Conservation (phyloP, 1,140 invertebrate species). For the Drosophila nikananu region DNA sequence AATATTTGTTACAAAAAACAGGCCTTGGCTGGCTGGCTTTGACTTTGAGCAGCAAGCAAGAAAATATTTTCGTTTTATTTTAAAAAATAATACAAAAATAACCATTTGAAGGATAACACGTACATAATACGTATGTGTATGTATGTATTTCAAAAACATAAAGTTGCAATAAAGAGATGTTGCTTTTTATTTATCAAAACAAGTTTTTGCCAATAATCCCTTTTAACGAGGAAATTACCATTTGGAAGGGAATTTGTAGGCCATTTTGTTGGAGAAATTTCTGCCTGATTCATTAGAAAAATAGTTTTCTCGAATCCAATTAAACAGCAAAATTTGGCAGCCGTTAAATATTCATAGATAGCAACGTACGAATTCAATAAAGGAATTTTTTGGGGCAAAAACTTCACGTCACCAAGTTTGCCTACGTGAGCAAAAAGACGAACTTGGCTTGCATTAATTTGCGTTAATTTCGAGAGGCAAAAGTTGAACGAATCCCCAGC, state of each 20-base stretch:
- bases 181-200: neutral
- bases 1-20: slow-evolving; percentile 16
- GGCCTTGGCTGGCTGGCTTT: neutral
- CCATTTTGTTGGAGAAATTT: neutral
- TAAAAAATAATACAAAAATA: neutral
- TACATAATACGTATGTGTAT: no score
- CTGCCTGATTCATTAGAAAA: slow-evolving; percentile 23
- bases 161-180: neutral
- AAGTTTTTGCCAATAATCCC: neutral
- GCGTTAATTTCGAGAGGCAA: slow-evolving; percentile 53
- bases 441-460: slow-evolving; percentile 62
- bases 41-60: neutral
- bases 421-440: slow-evolving; percentile 55
- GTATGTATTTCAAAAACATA: no score
- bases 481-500: slow-evolving; percentile 32
- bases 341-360: slow-evolving; percentile 48
- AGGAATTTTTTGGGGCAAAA: slow-evolving; percentile 41
- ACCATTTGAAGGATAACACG: no score
- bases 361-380: slow-evolving; percentile 51
- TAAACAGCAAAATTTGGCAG: slow-evolving; percentile 18
- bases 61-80: neutral
- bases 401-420: slow-evolving; percentile 48
- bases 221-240: neutral
- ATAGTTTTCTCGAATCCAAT: slow-evolving; percentile 36
- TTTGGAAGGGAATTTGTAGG: neutral